phyloP scores from a whole-genome alignment of 2,797 vertebrate species.

The Neoniphon sammara region DNA sequence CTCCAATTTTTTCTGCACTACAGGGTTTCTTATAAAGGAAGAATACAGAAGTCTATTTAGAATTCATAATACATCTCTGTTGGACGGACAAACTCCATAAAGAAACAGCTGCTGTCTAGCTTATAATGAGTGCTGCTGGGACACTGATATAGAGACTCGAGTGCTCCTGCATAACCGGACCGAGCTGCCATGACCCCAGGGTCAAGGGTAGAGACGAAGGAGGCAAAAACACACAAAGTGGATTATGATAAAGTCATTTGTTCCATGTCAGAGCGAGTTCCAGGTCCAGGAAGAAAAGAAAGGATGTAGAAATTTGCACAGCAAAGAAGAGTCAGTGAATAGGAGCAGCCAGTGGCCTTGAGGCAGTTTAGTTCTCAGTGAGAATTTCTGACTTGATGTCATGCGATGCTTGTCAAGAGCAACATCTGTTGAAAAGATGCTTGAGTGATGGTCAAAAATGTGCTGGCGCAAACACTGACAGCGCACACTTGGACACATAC shows the following conservation, averaged over 20 bases:
- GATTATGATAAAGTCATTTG: conserved; percentile 79
- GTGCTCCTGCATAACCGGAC: conserved; percentile 41
- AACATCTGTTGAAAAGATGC: conserved; percentile 84
- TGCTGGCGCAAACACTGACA: conserved; percentile 76
- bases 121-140: conserved; percentile 43
- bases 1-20: background rate
- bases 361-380: conserved; percentile 76
- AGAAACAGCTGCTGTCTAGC: conserved; percentile 66
- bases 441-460: conserved; percentile 82
- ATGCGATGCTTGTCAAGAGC: conserved; percentile 77
- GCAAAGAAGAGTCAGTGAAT: conserved; percentile 68
- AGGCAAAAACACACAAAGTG: conserved; percentile 62
- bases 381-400: conserved; percentile 77
- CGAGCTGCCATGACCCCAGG: conserved; percentile 45
- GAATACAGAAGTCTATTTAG: background rate
- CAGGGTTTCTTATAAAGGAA: conserved; percentile 5
- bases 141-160: conserved; percentile 53
- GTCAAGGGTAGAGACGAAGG: conserved; percentile 60
- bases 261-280: conserved; percentile 68
- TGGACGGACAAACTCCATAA: conserved; percentile 38
- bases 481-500: conserved; percentile 51
- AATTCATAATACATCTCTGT: conserved; percentile 30
- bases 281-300: conserved; percentile 55
- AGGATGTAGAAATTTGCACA: conserved; percentile 64
- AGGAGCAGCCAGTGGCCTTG: conserved; percentile 71